phyloP scores from a whole-genome alignment of 2,888 invertebrate species.

The Abscondita cerata region DNA sequence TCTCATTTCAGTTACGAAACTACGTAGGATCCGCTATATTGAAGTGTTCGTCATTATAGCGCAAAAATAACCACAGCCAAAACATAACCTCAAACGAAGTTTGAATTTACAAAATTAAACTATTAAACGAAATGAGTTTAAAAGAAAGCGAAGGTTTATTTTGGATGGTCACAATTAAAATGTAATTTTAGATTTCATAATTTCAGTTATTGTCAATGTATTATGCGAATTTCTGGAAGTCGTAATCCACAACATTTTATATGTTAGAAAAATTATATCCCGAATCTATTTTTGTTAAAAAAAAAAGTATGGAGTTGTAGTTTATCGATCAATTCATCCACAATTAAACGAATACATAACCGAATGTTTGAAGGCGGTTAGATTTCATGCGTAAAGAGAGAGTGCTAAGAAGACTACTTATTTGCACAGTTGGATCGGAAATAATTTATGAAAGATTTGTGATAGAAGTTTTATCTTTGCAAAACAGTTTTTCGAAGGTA shows the following conservation, averaged over 20 bases:
- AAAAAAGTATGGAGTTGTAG: slow-evolving; percentile 68
- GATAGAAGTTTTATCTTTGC: slow-evolving; percentile 56
- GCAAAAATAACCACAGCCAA: too few relatives aligned
- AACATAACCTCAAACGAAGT: too few relatives aligned
- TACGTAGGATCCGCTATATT: too few relatives aligned
- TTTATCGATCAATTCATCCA: slow-evolving; percentile 69
- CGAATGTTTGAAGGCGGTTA: slow-evolving; percentile 62
- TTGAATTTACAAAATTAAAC: too few relatives aligned
- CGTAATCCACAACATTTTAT: slow-evolving; percentile 69
- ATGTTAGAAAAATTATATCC: slow-evolving; percentile 69
- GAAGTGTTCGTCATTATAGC: too few relatives aligned
- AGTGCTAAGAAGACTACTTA: slow-evolving; percentile 61
- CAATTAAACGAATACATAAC: slow-evolving; percentile 70
- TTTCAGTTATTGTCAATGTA: slow-evolving; percentile 62
- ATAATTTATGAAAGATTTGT: slow-evolving; percentile 59
- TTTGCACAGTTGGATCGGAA: slow-evolving; percentile 58
- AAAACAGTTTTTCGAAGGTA: slow-evolving; percentile 47
- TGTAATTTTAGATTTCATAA: background rate
- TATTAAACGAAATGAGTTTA: too few relatives aligned
- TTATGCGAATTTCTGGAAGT: slow-evolving; percentile 72
- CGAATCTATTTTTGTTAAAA: slow-evolving; percentile 66
- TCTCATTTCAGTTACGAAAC: too few relatives aligned
- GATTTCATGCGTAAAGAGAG: slow-evolving; percentile 61
- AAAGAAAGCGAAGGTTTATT: background rate
- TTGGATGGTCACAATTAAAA: background rate